Percentiles rank a stretch among this genome's conserved stretches.
These are phyloP conservation scores for Rhagium mordax DNA, from an alignment of 2,888 invertebrate genomes.

Conservation along the genomic window DNA sequence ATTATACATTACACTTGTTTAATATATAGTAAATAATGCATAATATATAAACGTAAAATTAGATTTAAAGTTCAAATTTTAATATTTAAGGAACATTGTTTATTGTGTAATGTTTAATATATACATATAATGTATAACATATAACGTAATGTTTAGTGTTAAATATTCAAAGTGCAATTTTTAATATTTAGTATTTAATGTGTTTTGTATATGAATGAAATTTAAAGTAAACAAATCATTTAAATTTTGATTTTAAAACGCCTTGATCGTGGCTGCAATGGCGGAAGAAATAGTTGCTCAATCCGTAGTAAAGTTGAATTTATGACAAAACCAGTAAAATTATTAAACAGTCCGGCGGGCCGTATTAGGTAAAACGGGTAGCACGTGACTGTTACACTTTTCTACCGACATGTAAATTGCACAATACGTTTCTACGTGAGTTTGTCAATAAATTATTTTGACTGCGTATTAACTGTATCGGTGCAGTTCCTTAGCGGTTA, in stretches of 20 bases:
- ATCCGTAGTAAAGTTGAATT: constrained; percentile 35
- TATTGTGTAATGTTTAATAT: too few relatives aligned
- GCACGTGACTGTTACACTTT: constrained; percentile 37
- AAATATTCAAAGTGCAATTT: too few relatives aligned
- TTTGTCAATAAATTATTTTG: constrained; percentile 11
- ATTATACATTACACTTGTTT: too few relatives aligned
- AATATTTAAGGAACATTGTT: too few relatives aligned
- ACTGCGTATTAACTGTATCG: neutral
- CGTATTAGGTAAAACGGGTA: constrained; percentile 41
- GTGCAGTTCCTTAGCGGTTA: neutral
- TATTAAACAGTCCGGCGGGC: constrained; percentile 32
- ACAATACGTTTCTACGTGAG: constrained; percentile 24
- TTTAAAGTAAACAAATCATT: too few relatives aligned
- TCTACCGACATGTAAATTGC: constrained; percentile 43
- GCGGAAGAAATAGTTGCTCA: constrained; percentile 25
- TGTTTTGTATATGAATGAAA: too few relatives aligned
- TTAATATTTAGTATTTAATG: too few relatives aligned
- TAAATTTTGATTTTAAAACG: neutral
- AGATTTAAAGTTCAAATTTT: too few relatives aligned
- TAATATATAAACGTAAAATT: too few relatives aligned
- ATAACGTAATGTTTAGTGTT: too few relatives aligned
- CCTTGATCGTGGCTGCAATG: neutral
- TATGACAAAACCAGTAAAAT: constrained; percentile 27
- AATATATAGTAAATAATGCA: too few relatives aligned
- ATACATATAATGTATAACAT: too few relatives aligned